Evolutionary conservation across 2,797 vertebrate species (phyloP), one percentile per base, ranked within the genome.

Genomic region (Chelon labrosus): DNA sequence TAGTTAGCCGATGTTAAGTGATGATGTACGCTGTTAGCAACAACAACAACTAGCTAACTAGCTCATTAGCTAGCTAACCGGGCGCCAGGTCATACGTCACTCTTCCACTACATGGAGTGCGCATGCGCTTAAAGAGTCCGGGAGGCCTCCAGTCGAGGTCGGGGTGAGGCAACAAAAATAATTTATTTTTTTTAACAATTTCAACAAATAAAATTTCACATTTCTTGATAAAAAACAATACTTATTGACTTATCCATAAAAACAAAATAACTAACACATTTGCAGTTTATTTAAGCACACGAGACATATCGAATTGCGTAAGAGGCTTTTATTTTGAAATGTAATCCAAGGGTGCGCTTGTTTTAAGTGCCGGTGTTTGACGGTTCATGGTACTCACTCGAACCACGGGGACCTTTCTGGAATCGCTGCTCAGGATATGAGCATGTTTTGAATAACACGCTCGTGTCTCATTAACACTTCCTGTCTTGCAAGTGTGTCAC

Each of bases 1-100:
- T 63, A 54, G 53, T 67, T 74, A 65, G 50, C 52, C 38, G 63
- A 70, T 67, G 70, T 66, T 70, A 59, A 77, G 47, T 61, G 58
- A 61, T 25, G 44, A 50, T 42, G 57, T 68, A 27, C 53, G 82
- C 77, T 68, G 58, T 55, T 61, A 44, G 49, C 42, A 73, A 75
- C 51, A 55, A 85, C 64, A 57, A 85, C 64, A 89, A 88, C 73
- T 74, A 77, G 75, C 86, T 84, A 86, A 86, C 84, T 91, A 90
- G 90, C 89, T 71, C 62, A 75, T 70, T 69, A 77, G 89, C 88
- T 91, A 89, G 77, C 90, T 85, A 85, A 88, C 89, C 74, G 80
- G 82, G 70, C 60, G 49, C 64, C 37, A 70, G 72, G 12, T 63
- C 17, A 38, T 65, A 85, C 89, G 88, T 91, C 84, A 90, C 80